These are phyloP conservation scores for Cantharis flavilabris DNA, from an alignment of 2,888 invertebrate genomes.

Conservation along the genomic window DNA sequence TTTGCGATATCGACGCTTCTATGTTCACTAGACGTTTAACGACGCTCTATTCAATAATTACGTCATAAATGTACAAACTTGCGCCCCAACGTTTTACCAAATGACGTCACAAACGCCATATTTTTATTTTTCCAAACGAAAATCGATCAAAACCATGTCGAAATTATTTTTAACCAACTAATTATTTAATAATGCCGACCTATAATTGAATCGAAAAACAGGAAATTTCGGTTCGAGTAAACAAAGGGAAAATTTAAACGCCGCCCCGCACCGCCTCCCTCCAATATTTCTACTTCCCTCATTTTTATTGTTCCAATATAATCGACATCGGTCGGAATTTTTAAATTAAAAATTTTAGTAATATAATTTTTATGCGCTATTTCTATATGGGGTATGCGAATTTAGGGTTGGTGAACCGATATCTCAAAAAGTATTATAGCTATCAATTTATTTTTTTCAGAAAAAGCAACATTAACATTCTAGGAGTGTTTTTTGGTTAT, in stretches of 20 bases:
- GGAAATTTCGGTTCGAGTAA: not conserved
- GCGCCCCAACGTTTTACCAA: constrained; percentile 18
- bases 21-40: constrained; percentile 35
- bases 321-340: not conserved
- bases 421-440: not conserved
- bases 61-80: constrained; percentile 32
- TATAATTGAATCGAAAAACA: not conserved
- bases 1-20: constrained; percentile 35
- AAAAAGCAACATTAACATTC: not conserved
- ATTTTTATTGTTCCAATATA: no score
- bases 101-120: constrained; percentile 24
- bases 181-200: not conserved
- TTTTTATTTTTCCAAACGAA: constrained; percentile 6
- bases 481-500: not conserved
- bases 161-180: not conserved
- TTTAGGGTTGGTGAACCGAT: not conserved
- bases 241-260: not conserved
- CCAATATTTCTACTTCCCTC: not conserved
- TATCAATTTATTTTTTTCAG: not conserved
- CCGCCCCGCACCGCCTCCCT: not conserved
- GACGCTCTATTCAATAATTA: constrained; percentile 33
- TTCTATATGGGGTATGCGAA: not conserved
- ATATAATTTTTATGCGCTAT: not conserved
- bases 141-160: constrained; percentile 16
- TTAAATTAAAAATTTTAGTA: not conserved